phyloP scores from a whole-genome alignment of 2,888 invertebrate genomes.

The Heliconius ismenius region DNA sequence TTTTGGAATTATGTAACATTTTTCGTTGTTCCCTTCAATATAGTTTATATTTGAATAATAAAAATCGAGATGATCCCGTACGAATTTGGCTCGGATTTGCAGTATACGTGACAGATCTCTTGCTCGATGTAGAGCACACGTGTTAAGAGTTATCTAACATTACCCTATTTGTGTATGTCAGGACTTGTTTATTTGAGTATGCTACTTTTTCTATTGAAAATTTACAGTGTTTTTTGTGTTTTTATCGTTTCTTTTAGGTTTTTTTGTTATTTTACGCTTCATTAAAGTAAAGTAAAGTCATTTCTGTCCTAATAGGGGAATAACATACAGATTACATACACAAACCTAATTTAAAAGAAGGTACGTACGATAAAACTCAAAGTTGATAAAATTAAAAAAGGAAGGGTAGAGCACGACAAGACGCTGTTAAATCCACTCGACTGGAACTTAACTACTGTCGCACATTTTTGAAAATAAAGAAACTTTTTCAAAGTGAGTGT shows the following conservation, averaged over 20 bases:
- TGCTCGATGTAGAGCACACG: constrained; percentile 8
- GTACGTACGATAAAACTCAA: neutral
- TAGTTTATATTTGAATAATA: constrained; percentile 18
- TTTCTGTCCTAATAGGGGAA: too few relatives aligned
- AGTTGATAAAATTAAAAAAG: constrained; percentile 22
- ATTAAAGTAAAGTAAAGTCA: too few relatives aligned
- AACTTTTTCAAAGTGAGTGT: constrained; percentile 45
- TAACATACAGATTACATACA: neutral
- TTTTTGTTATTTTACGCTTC: too few relatives aligned
- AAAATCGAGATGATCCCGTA: constrained; percentile 7
- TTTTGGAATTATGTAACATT: neutral
- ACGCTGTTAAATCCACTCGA: constrained; percentile 43
- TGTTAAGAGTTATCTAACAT: constrained; percentile 10
- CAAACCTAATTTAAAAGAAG: constrained; percentile 27
- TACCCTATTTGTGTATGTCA: constrained; percentile 1
- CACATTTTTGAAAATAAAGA: constrained; percentile 48
- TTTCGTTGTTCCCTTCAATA: neutral
- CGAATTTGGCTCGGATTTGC: constrained; percentile 10
- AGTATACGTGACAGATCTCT: constrained; percentile 8
- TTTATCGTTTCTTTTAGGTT: too few relatives aligned
- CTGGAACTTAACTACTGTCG: constrained; percentile 45
- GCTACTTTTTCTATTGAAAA: neutral
- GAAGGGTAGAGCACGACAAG: constrained; percentile 28
- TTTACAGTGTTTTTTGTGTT: neutral
- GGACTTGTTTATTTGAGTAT: neutral